Base-by-base conservation (phyloP, 2,113 vertebrate species). In the Crotalus helleri region DNA sequence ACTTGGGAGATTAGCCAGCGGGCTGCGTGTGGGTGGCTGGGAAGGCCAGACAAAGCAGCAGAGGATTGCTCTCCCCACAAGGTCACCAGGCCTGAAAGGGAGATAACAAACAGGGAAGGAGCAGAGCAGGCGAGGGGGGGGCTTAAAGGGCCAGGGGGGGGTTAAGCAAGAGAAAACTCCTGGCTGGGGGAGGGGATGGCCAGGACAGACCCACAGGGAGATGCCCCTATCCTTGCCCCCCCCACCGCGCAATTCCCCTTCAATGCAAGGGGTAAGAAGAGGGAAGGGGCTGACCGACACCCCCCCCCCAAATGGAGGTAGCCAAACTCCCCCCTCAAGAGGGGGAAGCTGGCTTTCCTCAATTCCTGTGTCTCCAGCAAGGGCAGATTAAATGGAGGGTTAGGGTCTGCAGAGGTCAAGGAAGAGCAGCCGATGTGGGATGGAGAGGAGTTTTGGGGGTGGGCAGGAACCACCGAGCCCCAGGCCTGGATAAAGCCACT, bases 61-160 rank as follows among this genome's bases (percentile, higher is more conserved):
- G 90, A 24, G 55, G 23, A n/a, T 21, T 86, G 55, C 51, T 74
- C 91, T 74, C 17, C 21, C 54, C 13, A 44, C 46, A 59, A 89
- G 93, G 90, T 91, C 85, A 88, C 90, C 29, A 87, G 69, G 53
- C 87, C 17, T 46, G 64, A 81, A 89, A 85, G 64, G n/a, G n/a
- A 85, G 87, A 93, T 89, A 91, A 58, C 24, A 85, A 85, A 44
- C 23, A 2, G 17, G 23, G 86, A 29, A 59, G 86, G 21, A 85
- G 51, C 44, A 24, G 58, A 55, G 85, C 58, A 33, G 17, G 74
- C 23, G 26, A 51, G 61, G 21, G 26, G 17, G 21, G 51, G 21
- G n/a, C 9, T 23, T 12, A 39, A 54, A 17, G 64, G 69, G 21
- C 21, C 7, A 7, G 4, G 10, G 81, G 88, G 74, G 91, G 91